phyloP scores from a whole-genome alignment of 2,113 vertebrate species.

The Silurus asotus region DNA sequence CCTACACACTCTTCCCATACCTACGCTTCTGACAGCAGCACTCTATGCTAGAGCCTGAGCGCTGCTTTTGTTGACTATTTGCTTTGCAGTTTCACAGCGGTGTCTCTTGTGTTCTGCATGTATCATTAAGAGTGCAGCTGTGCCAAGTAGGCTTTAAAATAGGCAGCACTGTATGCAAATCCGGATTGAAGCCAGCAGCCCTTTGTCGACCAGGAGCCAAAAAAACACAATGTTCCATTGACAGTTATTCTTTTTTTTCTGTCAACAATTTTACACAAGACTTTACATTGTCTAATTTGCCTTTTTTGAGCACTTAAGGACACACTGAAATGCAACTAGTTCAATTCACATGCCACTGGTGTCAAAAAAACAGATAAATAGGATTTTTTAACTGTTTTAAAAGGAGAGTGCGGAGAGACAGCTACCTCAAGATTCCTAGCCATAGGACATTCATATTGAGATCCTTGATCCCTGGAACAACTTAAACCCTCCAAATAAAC shows the following conservation, averaged over 20 bases:
- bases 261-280: neutral
- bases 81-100: neutral
- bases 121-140: neutral
- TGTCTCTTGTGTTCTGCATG: neutral
- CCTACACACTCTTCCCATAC: neutral
- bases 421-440: neutral
- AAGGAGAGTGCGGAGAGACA: neutral
- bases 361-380: neutral
- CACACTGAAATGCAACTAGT: neutral
- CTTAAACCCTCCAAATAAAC: neutral
- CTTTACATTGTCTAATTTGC: neutral
- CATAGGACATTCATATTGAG: neutral
- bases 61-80: too few relatives aligned
- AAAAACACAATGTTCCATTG: neutral
- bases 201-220: neutral
- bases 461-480: neutral
- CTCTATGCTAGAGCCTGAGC: neutral
- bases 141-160: neutral
- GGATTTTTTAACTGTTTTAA: neutral
- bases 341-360: neutral
- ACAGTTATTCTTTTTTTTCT: neutral
- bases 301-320: neutral
- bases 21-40: neutral
- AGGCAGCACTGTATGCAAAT: neutral
- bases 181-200: neutral